Percentiles rank a stretch among this genome's conserved stretches.
Evolutionary conservation across 2,113 vertebrate species (phyloP).

Genomic region (Onychostoma macrolepis): DNA sequence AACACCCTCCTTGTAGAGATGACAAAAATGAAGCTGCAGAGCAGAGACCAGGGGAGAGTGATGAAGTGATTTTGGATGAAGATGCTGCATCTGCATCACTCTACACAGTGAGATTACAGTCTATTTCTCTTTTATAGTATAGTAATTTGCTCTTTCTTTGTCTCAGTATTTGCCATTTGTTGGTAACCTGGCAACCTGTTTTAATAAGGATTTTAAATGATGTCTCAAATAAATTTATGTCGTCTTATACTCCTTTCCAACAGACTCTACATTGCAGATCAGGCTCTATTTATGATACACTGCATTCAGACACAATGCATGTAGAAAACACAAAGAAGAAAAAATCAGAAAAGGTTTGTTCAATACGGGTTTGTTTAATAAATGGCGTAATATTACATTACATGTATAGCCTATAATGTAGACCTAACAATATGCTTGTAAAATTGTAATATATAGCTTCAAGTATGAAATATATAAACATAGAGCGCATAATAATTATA

Average conservation of each 20-base stretch:
- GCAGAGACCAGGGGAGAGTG: not conserved
- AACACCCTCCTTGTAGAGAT: not conserved
- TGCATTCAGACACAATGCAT: slow-evolving; percentile 53
- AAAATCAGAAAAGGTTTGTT: slow-evolving; percentile 53
- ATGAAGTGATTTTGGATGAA: slow-evolving; percentile 6
- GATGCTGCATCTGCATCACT: slow-evolving; percentile 33
- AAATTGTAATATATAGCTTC: not conserved
- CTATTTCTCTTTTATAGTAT: too few species aligned
- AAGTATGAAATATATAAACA: not conserved
- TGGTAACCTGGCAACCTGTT: not conserved
- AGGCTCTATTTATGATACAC: slow-evolving; percentile 72
- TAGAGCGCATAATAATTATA: not conserved
- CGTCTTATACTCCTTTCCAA: not conserved
- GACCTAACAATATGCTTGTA: not conserved
- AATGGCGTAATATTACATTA: not conserved
- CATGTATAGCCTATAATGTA: not conserved
- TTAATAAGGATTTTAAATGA: not conserved
- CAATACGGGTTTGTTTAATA: slow-evolving; percentile 50
- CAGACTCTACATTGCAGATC: slow-evolving; percentile 68
- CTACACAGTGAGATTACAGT: slow-evolving; percentile 54
- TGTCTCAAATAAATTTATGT: not conserved
- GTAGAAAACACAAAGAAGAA: slow-evolving; percentile 41
- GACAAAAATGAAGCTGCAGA: not conserved
- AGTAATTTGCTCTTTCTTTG: not conserved
- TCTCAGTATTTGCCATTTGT: not conserved